Evolutionary conservation across 2,113 vertebrate genomes (phyloP).

Genomic region (Emydura subglobosa): DNA sequence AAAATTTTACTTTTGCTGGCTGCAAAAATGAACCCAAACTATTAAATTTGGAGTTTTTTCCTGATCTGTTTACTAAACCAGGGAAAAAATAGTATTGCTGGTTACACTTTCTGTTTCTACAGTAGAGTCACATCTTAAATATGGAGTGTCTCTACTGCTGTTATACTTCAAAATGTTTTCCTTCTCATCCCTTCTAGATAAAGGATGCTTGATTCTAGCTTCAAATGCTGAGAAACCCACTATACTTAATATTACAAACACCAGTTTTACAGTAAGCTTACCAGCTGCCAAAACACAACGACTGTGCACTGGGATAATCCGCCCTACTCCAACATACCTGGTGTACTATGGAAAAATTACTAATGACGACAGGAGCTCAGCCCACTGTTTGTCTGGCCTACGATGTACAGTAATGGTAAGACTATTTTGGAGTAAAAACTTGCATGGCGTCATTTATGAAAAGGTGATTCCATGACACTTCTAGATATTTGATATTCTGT

Average conservation of each 20-base stretch:
- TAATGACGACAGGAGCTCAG: neutral
- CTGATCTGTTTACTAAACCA: neutral
- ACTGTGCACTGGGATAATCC: conserved; percentile 35
- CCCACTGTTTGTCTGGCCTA: neutral
- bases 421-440: neutral
- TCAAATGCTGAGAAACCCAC: conserved; percentile 30
- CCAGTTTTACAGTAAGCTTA: conserved; percentile 70
- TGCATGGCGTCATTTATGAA: fast-evolving
- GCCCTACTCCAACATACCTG: conserved; percentile 65
- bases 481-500: neutral
- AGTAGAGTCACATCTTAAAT: neutral
- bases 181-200: conserved; percentile 72
- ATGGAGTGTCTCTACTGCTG: neutral
- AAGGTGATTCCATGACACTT: neutral
- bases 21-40: neutral
- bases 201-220: conserved; percentile 64
- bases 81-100: neutral
- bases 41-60: neutral
- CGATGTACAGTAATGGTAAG: conserved; percentile 71
- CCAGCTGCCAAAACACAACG: conserved; percentile 60
- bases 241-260: conserved; percentile 71
- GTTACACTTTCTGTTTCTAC: neutral
- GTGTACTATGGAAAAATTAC: conserved; percentile 59
- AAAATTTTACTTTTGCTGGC: neutral
- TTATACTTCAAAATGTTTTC: neutral